phyloP scores from a whole-genome alignment of 2,888 invertebrate species.

The Imbricaverruca yamaguchii region DNA sequence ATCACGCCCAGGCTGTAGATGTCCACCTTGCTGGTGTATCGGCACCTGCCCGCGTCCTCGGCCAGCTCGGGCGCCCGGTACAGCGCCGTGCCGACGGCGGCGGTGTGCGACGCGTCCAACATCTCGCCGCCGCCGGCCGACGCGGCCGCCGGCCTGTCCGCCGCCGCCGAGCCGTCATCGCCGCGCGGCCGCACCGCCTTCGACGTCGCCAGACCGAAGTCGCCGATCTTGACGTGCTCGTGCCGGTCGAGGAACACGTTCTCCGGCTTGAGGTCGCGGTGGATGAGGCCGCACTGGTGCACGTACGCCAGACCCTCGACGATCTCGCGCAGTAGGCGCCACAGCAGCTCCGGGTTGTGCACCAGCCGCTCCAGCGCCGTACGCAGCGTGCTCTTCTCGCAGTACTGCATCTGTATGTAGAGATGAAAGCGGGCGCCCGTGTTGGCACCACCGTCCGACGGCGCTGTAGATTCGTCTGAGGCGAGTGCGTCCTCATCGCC shows the following conservation, averaged over 20 bases:
- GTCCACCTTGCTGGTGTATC: slow-evolving; percentile 54
- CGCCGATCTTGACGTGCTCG: slow-evolving; percentile 95
- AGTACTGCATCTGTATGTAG: slow-evolving; percentile 98
- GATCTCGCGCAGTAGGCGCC: slow-evolving; percentile 91
- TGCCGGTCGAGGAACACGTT: slow-evolving; percentile 90
- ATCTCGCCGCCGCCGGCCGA: slow-evolving; percentile 26
- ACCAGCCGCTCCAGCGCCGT: slow-evolving; percentile 77
- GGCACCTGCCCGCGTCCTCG: slow-evolving; percentile 59
- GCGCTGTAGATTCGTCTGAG: not conserved
- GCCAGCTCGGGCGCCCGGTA: slow-evolving; percentile 92
- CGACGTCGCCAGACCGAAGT: slow-evolving; percentile 81
- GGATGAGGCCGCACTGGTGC: slow-evolving; percentile 69
- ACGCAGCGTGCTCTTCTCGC: slow-evolving; percentile 86
- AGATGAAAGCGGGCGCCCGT: slow-evolving; percentile 57
- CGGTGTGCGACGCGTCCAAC: slow-evolving; percentile 26
- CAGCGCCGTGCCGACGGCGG: slow-evolving; percentile 72
- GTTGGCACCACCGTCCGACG: too few species aligned
- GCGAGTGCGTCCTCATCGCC: not conserved
- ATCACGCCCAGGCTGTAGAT: slow-evolving; percentile 84
- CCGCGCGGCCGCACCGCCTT: slow-evolving; percentile 27
- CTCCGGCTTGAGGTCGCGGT: slow-evolving; percentile 50
- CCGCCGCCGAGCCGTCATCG: slow-evolving; percentile 18
- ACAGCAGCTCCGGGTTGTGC: slow-evolving; percentile 69
- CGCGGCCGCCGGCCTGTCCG: slow-evolving; percentile 24
- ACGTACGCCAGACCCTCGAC: slow-evolving; percentile 85